These are phyloP conservation scores for Solea solea DNA, from an alignment of 2,113 vertebrate species.

Conservation along the genomic window DNA sequence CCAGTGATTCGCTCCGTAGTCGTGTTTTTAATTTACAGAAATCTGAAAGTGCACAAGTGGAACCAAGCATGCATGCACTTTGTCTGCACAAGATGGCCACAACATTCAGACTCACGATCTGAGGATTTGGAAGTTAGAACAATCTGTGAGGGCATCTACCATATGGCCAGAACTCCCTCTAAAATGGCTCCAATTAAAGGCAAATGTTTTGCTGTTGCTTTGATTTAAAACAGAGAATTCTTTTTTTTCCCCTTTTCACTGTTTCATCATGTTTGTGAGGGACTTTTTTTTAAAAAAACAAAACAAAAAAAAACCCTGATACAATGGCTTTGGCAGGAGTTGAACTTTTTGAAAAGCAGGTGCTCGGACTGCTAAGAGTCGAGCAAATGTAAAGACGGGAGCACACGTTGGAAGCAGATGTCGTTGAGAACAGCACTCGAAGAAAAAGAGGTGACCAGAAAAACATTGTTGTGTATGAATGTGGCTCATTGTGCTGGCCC, in stretches of 20 bases:
- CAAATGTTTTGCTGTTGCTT: constrained; percentile 58
- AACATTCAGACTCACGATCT: constrained; percentile 60
- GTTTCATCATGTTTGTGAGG: constrained; percentile 35
- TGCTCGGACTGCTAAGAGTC: constrained; percentile 55
- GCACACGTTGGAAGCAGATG: constrained; percentile 66
- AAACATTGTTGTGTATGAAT: constrained; percentile 62
- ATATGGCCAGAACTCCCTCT: constrained; percentile 69
- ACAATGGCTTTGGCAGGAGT: constrained; percentile 26
- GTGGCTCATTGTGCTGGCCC: constrained; percentile 64
- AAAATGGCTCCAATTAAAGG: constrained; percentile 71
- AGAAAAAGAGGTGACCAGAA: constrained; percentile 56
- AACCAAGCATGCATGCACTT: constrained; percentile 65
- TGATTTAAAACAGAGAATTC: constrained; percentile 13
- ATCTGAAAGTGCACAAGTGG: constrained; percentile 67
- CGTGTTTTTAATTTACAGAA: constrained; percentile 64
- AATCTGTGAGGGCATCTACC: constrained; percentile 70
- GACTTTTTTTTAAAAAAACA: constrained; percentile 26
- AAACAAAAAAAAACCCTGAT: neutral
- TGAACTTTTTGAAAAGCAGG: constrained; percentile 61
- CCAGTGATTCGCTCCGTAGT: constrained; percentile 43
- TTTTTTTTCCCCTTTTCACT: neutral
- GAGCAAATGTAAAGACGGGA: constrained; percentile 61
- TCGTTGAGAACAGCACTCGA: constrained; percentile 37
- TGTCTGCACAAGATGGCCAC: constrained; percentile 56
- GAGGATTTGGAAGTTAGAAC: constrained; percentile 73